Conservation (phyloP, 2,797 vertebrate species). For the Peromyscus melanophrys region DNA sequence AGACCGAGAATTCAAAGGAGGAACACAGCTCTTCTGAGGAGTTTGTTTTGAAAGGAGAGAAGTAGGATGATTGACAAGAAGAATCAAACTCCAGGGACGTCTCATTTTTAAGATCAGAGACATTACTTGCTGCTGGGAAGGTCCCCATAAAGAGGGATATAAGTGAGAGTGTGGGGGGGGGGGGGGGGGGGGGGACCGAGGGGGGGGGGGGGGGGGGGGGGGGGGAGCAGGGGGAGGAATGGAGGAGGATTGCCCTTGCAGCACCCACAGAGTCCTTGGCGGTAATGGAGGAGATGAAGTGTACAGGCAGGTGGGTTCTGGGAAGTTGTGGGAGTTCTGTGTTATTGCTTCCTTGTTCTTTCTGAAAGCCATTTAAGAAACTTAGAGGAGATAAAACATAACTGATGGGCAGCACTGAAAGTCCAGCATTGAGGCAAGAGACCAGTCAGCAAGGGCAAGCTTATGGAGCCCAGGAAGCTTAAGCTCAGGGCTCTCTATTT, state of each 20-base stretch:
- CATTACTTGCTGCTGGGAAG: not conserved
- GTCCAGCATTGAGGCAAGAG: conserved; percentile 13
- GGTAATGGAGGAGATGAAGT: not conserved
- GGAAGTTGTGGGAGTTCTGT: not conserved
- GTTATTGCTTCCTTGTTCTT: conserved; percentile 58
- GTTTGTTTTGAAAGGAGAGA: not conserved
- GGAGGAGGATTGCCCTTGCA: not conserved
- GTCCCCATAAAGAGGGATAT: not conserved
- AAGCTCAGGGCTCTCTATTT: not conserved
- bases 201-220: too few relatives aligned
- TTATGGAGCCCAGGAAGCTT: conserved; percentile 10
- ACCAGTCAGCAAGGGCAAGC: not conserved
- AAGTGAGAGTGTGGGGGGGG: not conserved
- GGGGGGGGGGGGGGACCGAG: rapidly evolving
- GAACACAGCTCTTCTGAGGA: not conserved
- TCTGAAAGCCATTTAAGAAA: conserved; percentile 37
- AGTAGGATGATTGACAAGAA: too few relatives aligned
- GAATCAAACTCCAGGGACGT: not conserved
- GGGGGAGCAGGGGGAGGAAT: not conserved
- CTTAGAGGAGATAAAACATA: conserved; percentile 36
- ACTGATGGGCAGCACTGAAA: conserved; percentile 58
- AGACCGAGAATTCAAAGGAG: not conserved
- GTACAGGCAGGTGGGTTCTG: not conserved
- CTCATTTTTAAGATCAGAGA: not conserved
- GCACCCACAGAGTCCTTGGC: not conserved